Evolutionary conservation across 2,888 invertebrate genomes (phyloP).

Genomic region (Keiferia lycopersicella): DNA sequence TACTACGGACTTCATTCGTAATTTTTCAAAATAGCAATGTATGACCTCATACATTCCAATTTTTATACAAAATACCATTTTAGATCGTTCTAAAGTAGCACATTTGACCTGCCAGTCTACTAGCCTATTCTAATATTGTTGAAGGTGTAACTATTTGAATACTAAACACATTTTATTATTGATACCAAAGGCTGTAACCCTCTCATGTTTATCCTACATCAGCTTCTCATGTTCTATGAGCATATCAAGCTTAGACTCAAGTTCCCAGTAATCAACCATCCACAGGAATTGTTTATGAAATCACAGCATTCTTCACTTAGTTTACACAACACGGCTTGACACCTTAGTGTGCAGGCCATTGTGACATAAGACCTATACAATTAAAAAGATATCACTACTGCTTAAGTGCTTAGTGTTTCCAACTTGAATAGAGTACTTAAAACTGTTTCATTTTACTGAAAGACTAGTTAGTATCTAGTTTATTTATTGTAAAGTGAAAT

Average conservation of each 20-base stretch:
- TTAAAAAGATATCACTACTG: slow-evolving; percentile 7
- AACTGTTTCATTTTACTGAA: background rate
- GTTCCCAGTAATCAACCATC: slow-evolving; percentile 15
- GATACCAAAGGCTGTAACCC: background rate
- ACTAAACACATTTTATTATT: background rate
- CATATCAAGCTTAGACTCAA: background rate
- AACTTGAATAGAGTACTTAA: background rate
- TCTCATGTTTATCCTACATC: background rate
- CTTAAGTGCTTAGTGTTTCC: background rate
- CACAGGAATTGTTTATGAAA: slow-evolving; percentile 25
- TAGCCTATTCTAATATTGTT: no score
- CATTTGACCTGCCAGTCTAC: no score
- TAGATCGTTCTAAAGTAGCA: no score
- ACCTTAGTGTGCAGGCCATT: slow-evolving; percentile 9
- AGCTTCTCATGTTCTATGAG: slow-evolving; percentile 3
- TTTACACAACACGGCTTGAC: slow-evolving; percentile 24
- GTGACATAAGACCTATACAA: slow-evolving; percentile 15
- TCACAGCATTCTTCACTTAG: slow-evolving; percentile 16
- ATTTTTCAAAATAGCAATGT: no score
- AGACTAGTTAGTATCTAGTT: background rate
- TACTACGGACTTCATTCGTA: no score
- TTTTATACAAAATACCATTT: no score
- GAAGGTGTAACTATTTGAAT: no score
- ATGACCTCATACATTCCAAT: no score
- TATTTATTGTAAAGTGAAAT: background rate